phyloP scores from a whole-genome alignment of 1,140 invertebrate species.

The Eumaeus atala region DNA sequence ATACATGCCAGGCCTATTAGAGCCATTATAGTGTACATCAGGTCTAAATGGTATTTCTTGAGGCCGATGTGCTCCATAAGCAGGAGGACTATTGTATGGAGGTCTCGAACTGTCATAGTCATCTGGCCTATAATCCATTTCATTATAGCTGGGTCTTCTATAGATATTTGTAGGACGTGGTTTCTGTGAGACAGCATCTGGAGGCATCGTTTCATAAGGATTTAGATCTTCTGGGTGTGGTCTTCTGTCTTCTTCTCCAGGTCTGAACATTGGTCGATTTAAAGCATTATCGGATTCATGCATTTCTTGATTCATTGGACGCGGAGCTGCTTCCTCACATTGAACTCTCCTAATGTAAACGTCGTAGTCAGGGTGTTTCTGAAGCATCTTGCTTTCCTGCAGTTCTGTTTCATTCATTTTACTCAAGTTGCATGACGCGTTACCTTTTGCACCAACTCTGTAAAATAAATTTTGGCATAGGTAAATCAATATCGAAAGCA shows the following conservation, averaged over 20 bases:
- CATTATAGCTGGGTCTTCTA: slow-evolving; percentile 12
- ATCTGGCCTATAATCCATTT: slow-evolving; percentile 47
- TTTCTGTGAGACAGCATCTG: slow-evolving; percentile 9
- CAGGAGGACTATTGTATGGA: slow-evolving; percentile 44
- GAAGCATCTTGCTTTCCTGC: slow-evolving; percentile 45
- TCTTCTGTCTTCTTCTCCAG: slow-evolving; percentile 43
- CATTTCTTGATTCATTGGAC: slow-evolving; percentile 41
- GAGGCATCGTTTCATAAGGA: slow-evolving; percentile 29
- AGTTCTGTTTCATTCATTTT: slow-evolving; percentile 48
- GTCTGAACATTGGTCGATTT: slow-evolving; percentile 48
- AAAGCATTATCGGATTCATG: slow-evolving; percentile 35
- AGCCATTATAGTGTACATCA: slow-evolving; percentile 32
- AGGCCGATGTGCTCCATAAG: slow-evolving; percentile 52
- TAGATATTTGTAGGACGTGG: slow-evolving; percentile 25
- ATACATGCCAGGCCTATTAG: slow-evolving; percentile 38
- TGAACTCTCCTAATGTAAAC: slow-evolving; percentile 50
- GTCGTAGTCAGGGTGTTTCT: slow-evolving; percentile 54
- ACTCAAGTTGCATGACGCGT: slow-evolving; percentile 58
- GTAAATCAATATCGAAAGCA: too few species aligned
- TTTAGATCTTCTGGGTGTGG: slow-evolving; percentile 41
- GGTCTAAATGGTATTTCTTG: slow-evolving; percentile 48
- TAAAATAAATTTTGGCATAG: slow-evolving; percentile 17
- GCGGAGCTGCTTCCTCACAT: slow-evolving; percentile 55
- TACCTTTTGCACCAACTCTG: slow-evolving; percentile 65
- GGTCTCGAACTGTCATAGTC: slow-evolving; percentile 43